phyloP scores from a whole-genome alignment of 23 tunicate genomes.

The Aplidium turbinatum region DNA sequence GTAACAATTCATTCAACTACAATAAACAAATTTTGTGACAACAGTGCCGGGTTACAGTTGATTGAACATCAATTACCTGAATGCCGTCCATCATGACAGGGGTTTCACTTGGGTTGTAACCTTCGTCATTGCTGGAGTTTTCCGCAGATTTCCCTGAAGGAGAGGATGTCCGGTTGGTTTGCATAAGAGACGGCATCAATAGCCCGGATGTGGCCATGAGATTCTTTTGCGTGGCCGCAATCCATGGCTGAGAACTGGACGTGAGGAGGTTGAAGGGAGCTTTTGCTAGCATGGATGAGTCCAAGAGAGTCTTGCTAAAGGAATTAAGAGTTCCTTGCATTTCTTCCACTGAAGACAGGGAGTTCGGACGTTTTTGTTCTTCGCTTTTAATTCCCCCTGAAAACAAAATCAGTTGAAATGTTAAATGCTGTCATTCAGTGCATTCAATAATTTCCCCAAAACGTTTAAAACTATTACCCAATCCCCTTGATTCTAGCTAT shows the following conservation, averaged over 20 bases:
- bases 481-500: no score
- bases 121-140: no score
- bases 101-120: not conserved
- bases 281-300: slow-evolving; percentile 30
- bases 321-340: slow-evolving; percentile 85
- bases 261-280: slow-evolving; percentile 3
- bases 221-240: slow-evolving; percentile 54
- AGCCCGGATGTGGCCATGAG: slow-evolving; percentile 50
- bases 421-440: no score
- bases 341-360: slow-evolving; percentile 87
- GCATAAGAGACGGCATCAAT: slow-evolving; percentile 27
- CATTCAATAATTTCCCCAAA: no score
- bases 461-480: no score
- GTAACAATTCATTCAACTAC: not conserved
- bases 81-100: slow-evolving; percentile 12
- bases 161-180: slow-evolving; percentile 2
- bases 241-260: slow-evolving; percentile 49
- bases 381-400: slow-evolving; percentile 51
- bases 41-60: no score
- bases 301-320: slow-evolving; percentile 74
- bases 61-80: slow-evolving; percentile 5
- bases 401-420: no score
- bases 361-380: slow-evolving; percentile 70
- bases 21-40: no score
- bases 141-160: slow-evolving; percentile 15